phyloP scores from a whole-genome alignment of 2,888 invertebrate genomes.

The Taenaris catops region DNA sequence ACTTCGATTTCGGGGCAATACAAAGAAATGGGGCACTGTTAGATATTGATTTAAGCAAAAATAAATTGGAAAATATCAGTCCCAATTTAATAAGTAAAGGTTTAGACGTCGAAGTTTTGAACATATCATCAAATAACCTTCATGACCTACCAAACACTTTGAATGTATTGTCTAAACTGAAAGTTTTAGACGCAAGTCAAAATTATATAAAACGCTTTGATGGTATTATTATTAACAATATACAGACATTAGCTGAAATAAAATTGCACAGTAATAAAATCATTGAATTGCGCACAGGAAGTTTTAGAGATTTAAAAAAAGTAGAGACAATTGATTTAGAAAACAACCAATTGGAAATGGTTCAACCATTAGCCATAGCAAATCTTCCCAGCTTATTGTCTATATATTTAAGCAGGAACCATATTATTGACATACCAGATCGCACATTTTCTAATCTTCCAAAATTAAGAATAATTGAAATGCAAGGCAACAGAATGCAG shows the following conservation, averaged over 20 bases:
- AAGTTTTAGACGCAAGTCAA: conserved; percentile 87
- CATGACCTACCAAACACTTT: conserved; percentile 85
- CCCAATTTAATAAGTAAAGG: conserved; percentile 82
- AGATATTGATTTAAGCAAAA: conserved; percentile 86
- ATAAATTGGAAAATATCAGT: conserved; percentile 84
- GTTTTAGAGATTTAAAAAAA: conserved; percentile 85
- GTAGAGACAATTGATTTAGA: conserved; percentile 88
- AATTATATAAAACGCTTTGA: conserved; percentile 87
- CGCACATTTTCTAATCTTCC: conserved; percentile 88
- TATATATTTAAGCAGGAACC: conserved; percentile 85
- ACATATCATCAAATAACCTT: conserved; percentile 89
- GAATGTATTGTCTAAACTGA: conserved; percentile 83
- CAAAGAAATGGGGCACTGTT: conserved; percentile 82
- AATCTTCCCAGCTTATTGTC: conserved; percentile 84
- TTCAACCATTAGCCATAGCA: conserved; percentile 86
- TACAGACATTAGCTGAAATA: conserved; percentile 85
- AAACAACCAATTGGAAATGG: conserved; percentile 87
- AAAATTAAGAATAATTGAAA: conserved; percentile 85
- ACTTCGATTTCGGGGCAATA: conserved; percentile 84
- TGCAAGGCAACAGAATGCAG: conserved; percentile 89
- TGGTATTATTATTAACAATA: conserved; percentile 83
- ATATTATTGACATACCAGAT: conserved; percentile 86
- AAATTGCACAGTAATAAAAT: conserved; percentile 88
- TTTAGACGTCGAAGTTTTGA: conserved; percentile 85
- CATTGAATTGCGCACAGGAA: conserved; percentile 83